Base-by-base conservation (phyloP, 2,888 invertebrate genomes). In the Macropis europaea region DNA sequence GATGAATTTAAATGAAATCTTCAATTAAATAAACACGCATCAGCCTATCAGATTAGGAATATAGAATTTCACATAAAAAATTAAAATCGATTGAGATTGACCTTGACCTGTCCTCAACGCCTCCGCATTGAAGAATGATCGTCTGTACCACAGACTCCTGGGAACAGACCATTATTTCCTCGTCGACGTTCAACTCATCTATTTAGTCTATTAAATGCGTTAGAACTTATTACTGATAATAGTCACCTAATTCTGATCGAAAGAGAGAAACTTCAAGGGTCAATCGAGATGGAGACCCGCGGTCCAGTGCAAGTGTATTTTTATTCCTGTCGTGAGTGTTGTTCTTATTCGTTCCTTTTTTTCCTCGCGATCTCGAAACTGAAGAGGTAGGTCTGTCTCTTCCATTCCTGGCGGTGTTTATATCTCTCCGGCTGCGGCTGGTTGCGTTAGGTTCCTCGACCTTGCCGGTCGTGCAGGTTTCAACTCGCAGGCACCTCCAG, bases 391-490 rank as follows among this genome's bases (percentile, higher is more conserved):
- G 53, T 54, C 64, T 64, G 72, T 70, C 80, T 70, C 70, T 66
- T 66, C 68, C 68, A 76, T 75, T 75, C 75, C 42, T 45, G 75
- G 68, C 56, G 64, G 72, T 78, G 73, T 79, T 81, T 81, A 78
- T 81, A 76, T 81, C 80, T 60, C 73, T 60, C 45, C 67, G 60
- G 63, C 70, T 48, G 64, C 63, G 76, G 67, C 76, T 72, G 80
- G 77, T 81, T 79, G 82, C 80, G 82, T 82, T 83, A 86, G 84
- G 84, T 87, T 85, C 82, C 77, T 83, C 86, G 86, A 87, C 87
- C 87, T 87, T 87, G 87, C 84, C 76, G 83, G 85, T 80, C 82
- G 79, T 83, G 84, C 87, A 86, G 84, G 88, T 87, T 86, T 82
- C 79, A 81, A 84, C 87, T 78, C 72, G 84, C 81, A 73, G 62